These are phyloP conservation scores for Drosophila grimshawi DNA, from an alignment of 1,140 invertebrate species.

Conservation along the genomic window DNA sequence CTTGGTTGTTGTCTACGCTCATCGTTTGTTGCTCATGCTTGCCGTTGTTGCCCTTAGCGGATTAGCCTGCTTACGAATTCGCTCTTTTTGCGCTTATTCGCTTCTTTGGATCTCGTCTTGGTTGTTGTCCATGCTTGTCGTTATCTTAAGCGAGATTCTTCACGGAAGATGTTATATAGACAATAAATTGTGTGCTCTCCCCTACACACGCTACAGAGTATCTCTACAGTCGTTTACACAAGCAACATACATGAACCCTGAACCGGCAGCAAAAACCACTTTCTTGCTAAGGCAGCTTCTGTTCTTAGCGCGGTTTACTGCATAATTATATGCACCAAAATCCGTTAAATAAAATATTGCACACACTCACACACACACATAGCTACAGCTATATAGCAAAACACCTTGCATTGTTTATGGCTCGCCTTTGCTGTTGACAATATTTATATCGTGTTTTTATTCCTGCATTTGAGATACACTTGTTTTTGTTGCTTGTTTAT, in stretches of 20 bases:
- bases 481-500: conserved; percentile 56
- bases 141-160: no score
- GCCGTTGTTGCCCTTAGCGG: no score
- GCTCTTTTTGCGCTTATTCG: no score
- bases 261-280: conserved; percentile 13
- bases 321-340: conserved; percentile 65
- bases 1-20: no score
- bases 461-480: conserved; percentile 21
- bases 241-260: conserved; percentile 23
- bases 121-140: no score
- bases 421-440: conserved; percentile 51
- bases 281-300: conserved; percentile 29
- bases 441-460: conserved; percentile 32
- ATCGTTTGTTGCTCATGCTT: no score
- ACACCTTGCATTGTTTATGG: conserved; percentile 43
- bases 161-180: no score
- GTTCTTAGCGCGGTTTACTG: conserved; percentile 18
- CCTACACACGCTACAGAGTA: neutral
- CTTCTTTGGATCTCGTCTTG: no score
- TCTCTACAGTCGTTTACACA: neutral
- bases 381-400: conserved; percentile 1
- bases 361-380: neutral
- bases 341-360: conserved; percentile 60
- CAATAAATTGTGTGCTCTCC: no score
- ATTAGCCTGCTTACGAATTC: no score